Evolutionary conservation across 1,140 invertebrate species (phyloP).

Genomic region (Bombus confusus): DNA sequence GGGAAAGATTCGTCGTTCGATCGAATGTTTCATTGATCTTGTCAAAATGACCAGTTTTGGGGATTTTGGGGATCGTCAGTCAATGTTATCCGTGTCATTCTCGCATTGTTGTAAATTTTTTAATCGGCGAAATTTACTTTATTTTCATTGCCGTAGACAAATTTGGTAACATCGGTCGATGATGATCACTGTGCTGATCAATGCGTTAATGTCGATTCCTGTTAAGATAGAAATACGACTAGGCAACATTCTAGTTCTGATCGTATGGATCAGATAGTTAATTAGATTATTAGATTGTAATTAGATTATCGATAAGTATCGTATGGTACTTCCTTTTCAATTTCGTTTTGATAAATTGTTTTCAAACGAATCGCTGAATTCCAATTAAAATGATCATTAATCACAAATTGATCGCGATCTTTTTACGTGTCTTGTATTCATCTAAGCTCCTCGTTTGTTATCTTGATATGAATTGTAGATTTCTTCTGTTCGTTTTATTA

Average conservation of each 20-base stretch:
- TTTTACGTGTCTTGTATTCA: too few species aligned
- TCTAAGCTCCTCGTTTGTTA: too few species aligned
- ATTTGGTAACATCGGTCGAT: too few species aligned
- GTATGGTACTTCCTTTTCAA: too few species aligned
- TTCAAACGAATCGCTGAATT: neutral
- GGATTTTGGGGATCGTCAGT: too few species aligned
- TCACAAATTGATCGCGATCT: too few species aligned
- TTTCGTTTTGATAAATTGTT: neutral
- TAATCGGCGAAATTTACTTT: neutral
- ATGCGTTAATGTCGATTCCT: neutral
- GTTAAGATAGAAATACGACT: neutral
- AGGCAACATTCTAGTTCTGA: neutral
- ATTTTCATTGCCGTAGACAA: neutral
- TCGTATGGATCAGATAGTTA: neutral
- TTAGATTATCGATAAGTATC: too few species aligned
- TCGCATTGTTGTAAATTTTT: too few species aligned
- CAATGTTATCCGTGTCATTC: too few species aligned
- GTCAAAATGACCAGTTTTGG: neutral
- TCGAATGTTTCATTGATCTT: neutral
- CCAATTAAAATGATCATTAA: neutral
- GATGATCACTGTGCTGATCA: too few species aligned
- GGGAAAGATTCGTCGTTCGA: neutral
- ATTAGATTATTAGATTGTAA: too few species aligned
- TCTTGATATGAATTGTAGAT: neutral
- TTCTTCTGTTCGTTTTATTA: neutral